Evolutionary conservation across 2,888 invertebrate species (phyloP), one percentile per base, ranked within the genome.

Genomic region (Aromia moschata): DNA sequence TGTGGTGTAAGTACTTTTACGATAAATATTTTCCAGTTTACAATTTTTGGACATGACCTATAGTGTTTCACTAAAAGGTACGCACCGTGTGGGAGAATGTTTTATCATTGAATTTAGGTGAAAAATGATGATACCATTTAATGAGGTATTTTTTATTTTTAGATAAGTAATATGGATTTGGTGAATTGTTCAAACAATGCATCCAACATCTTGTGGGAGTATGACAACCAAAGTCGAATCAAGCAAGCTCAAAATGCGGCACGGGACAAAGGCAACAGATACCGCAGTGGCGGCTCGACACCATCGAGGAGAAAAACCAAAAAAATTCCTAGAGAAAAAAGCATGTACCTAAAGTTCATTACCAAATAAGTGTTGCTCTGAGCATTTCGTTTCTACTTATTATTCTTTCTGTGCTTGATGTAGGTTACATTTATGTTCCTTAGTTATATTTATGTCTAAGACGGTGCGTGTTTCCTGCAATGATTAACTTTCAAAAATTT

Each of bases 241-340:
- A 85, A 85, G 18, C 86, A 89, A 74, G 83, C 88, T 3, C 91
- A 92, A 80, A 86, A 90, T 51, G 86, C 92, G 64, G 88, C 90
- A 64, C 92, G 92, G 92, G 62, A 61, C 36, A 59, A 47, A 40
- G 67, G 62, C 15, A 60, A 62, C 17, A 41, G 51, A n/a, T n/a
- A 56, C 38, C 58, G 64, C 12, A 58, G 51, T 51, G 66, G 60
- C 45, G 58, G 38, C 60, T 70, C 30, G 60, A 64, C 37, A 68
- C 69, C 18, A 70, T 70, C 43, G 49, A 61, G 18, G 70, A 70
- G 40, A 66, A 59, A 46, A 40, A 33, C 46, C 18, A 37, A 37
- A 30, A 53, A 31, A 53, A 45, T 36, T 36, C 36, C 18, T 43
- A 33, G 33, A 43, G 41, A 31, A n/a, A n/a, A n/a, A n/a, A n/a